Evolutionary conservation across 2,797 vertebrate genomes (phyloP).

Genomic region (Sphenodon punctatus): DNA sequence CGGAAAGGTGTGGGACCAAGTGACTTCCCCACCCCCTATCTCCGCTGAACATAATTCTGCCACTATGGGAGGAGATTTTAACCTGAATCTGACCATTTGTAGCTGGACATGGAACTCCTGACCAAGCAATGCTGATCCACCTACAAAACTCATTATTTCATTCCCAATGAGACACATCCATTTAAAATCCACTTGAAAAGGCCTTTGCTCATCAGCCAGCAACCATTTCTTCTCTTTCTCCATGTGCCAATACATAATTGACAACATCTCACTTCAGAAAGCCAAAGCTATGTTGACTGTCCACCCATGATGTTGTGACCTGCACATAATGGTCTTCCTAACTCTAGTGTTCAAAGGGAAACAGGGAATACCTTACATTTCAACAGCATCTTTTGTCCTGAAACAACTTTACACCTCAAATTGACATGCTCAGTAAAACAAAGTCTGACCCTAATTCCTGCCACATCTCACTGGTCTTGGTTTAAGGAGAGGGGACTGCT

Average conservation of each 20-base stretch:
- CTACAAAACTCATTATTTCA: not conserved
- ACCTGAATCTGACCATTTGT: not conserved
- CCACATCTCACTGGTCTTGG: not conserved
- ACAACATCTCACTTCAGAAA: not conserved
- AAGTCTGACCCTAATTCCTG: not conserved
- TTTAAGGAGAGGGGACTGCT: not conserved
- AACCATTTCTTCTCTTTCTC: not conserved
- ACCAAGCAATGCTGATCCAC: not conserved
- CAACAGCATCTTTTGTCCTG: not conserved
- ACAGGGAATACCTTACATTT: too few species aligned
- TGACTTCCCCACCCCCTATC: too few species aligned
- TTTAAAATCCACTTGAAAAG: not conserved
- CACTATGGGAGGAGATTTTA: not conserved
- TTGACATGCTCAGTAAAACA: constrained; percentile 3
- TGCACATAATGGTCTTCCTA: not conserved
- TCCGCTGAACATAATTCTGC: accelerated
- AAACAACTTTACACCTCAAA: not conserved
- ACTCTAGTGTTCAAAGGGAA: too few species aligned
- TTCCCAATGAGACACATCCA: not conserved
- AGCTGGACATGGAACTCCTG: too few species aligned
- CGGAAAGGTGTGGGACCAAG: too few species aligned
- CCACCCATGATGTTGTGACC: too few species aligned
- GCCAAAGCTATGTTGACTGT: too few species aligned
- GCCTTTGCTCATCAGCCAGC: not conserved
- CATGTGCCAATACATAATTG: not conserved